A percentile compares a stretch with the other conserved stretches of the same genome.
Evolutionary conservation across 1,140 invertebrate genomes (phyloP).

Genomic region (Drosophila nigrodunni): DNA sequence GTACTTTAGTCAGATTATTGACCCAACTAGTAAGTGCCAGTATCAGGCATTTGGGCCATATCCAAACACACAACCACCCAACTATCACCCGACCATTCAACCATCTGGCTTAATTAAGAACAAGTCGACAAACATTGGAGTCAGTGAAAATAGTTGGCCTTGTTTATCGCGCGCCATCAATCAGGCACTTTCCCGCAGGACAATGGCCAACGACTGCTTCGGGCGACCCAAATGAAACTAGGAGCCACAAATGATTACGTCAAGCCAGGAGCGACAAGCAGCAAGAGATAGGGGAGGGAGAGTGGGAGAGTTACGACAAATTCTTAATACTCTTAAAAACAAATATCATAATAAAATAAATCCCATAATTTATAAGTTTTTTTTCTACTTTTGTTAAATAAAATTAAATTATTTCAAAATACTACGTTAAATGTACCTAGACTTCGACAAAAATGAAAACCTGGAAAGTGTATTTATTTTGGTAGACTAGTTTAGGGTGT

Average conservation of each 20-base stretch:
- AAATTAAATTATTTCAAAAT: too few species aligned
- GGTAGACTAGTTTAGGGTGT: constrained; percentile 56
- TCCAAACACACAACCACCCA: not conserved
- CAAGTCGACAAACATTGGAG: constrained; percentile 71
- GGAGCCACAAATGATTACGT: constrained; percentile 25
- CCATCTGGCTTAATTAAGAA: constrained; percentile 80
- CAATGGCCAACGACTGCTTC: constrained; percentile 37
- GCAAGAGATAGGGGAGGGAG: not conserved
- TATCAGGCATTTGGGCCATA: not conserved
- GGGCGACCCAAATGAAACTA: constrained; percentile 47
- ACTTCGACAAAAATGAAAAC: not conserved
- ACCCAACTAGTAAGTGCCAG: constrained; percentile 53
- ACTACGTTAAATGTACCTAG: too few species aligned
- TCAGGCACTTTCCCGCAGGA: constrained; percentile 69
- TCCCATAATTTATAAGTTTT: too few species aligned
- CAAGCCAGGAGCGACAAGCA: not conserved
- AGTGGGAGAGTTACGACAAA: not conserved
- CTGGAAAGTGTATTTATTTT: constrained; percentile 38
- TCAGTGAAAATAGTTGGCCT: constrained; percentile 78
- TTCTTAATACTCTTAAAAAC: constrained; percentile 2
- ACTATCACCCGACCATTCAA: constrained; percentile 19
- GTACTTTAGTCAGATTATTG: constrained; percentile 65
- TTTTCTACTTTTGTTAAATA: too few species aligned
- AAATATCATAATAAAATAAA: not conserved
- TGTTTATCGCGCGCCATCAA: constrained; percentile 76